Percentiles rank a stretch among this genome's conserved stretches.
phyloP scores from a whole-genome alignment of 2,113 vertebrate species.

The Cygnus atratus region DNA sequence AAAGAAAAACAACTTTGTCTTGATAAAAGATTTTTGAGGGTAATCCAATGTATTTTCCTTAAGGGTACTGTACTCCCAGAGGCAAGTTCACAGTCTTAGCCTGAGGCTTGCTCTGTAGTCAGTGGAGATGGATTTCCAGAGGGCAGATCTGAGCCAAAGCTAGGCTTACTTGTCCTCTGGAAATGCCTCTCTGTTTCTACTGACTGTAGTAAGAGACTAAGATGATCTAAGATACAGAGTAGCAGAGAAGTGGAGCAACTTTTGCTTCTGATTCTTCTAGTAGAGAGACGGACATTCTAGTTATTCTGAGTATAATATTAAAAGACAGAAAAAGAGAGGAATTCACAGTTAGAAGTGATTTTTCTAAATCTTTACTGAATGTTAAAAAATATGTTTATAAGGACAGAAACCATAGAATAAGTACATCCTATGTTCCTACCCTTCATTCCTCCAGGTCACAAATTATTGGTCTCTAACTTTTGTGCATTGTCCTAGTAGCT shows the following conservation, averaged over 20 bases:
- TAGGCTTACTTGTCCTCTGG: neutral
- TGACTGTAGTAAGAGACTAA: neutral
- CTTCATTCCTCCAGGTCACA: neutral
- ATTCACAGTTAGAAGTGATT: neutral
- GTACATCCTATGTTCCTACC: neutral
- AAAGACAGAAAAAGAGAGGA: neutral
- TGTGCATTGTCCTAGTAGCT: neutral
- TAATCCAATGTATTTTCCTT: neutral
- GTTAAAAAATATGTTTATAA: neutral
- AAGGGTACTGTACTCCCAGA: neutral
- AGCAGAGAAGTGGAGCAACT: neutral
- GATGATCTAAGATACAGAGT: neutral
- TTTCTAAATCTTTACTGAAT: neutral
- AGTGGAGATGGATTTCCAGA: neutral
- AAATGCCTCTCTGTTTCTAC: neutral
- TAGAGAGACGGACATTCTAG: accelerated
- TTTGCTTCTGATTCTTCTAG: neutral
- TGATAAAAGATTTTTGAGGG: neutral
- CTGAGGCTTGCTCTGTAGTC: neutral
- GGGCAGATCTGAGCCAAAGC: neutral
- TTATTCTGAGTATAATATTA: neutral
- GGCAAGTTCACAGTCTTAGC: neutral
- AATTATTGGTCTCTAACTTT: neutral
- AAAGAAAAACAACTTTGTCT: neutral
- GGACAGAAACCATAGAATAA: neutral